A percentile compares a stretch with the other conserved stretches of the same genome.
phyloP scores from a whole-genome alignment of 2,797 vertebrate genomes.

The Aulostomus chinensis region DNA sequence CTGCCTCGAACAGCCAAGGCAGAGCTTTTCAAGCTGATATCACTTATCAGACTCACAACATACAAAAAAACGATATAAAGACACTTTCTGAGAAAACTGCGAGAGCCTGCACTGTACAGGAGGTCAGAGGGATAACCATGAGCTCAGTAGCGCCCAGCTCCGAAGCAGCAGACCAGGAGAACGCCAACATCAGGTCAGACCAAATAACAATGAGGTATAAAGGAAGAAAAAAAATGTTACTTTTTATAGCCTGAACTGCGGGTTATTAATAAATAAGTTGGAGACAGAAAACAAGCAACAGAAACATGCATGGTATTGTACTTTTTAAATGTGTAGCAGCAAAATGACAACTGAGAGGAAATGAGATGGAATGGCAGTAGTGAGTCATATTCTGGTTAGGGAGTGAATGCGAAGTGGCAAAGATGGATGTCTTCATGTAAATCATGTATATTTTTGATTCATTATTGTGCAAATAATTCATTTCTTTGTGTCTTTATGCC shows the following conservation, averaged over 20 bases:
- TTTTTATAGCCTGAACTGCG: too few species aligned
- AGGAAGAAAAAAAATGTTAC: background rate
- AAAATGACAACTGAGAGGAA: too few species aligned
- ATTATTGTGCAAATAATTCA: background rate
- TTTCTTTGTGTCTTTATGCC: too few species aligned
- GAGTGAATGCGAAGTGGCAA: background rate
- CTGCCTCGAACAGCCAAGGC: slow-evolving; percentile 37
- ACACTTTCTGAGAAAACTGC: slow-evolving; percentile 68
- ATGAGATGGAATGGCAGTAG: background rate
- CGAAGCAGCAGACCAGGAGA: slow-evolving; percentile 38
- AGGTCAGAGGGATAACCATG: slow-evolving; percentile 39
- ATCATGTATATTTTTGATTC: background rate
- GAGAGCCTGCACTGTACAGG: slow-evolving; percentile 64
- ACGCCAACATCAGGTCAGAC: slow-evolving; percentile 69
- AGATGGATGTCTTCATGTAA: slow-evolving; percentile 1
- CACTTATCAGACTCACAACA: slow-evolving; percentile 50
- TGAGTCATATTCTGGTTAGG: background rate
- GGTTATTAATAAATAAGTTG: too few species aligned
- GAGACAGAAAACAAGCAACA: too few species aligned
- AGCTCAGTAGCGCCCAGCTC: slow-evolving; percentile 9
- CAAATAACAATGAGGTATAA: background rate
- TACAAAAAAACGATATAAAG: slow-evolving; percentile 58
- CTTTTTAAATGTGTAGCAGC: background rate
- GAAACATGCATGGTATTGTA: too few species aligned
- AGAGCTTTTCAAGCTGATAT: slow-evolving; percentile 27